These are phyloP conservation scores for Epizoanthus fatuus DNA, from an alignment of 92 coral and sea anemone species.

Conservation along the genomic window DNA sequence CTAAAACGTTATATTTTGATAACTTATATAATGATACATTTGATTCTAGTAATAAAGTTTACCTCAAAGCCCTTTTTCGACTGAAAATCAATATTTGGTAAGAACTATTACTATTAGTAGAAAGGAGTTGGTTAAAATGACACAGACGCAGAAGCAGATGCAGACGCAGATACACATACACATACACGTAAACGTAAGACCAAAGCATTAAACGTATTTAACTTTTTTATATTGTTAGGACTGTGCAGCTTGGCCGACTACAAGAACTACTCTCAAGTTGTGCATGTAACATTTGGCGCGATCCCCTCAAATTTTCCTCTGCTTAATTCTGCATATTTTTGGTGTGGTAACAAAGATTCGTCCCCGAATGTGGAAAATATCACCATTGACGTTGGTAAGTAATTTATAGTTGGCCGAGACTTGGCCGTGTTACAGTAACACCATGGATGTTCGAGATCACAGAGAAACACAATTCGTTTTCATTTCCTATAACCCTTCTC, in stretches of 20 bases:
- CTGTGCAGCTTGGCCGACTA: not conserved
- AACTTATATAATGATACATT: no score
- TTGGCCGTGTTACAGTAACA: not conserved
- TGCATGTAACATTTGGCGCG: not conserved
- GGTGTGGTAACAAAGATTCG: not conserved
- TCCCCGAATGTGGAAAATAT: not conserved
- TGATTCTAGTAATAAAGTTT: no score
- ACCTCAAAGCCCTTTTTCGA: no score
- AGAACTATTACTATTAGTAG: no score
- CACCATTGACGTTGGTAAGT: slow-evolving; percentile 7
- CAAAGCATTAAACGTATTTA: not conserved
- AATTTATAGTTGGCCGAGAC: not conserved
- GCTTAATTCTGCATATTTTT: not conserved
- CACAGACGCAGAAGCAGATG: not conserved
- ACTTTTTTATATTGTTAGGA: not conserved
- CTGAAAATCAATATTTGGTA: no score
- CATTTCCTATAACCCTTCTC: no score
- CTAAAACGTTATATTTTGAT: no score
- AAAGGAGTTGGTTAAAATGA: no score
- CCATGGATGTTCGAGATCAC: no score
- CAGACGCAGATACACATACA: not conserved
- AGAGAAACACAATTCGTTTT: no score
- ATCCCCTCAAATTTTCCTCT: not conserved
- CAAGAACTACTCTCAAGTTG: not conserved
- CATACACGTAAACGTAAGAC: not conserved